Percentiles rank a stretch among this genome's conserved stretches.
Conservation (phyloP, 2,888 invertebrate genomes). For the Tetragonisca angustula region DNA sequence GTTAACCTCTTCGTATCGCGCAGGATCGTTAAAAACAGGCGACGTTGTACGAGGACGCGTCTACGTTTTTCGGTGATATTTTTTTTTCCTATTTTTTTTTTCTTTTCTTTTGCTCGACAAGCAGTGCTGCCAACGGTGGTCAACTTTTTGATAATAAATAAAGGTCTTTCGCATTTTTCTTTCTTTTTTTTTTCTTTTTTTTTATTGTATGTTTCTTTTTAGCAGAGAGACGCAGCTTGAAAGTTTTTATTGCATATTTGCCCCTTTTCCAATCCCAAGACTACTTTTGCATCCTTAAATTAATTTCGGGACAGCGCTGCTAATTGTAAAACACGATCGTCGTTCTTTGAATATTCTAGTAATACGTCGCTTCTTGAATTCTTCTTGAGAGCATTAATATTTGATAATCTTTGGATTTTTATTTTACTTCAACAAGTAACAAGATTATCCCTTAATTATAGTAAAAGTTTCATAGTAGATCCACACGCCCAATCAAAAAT, state of each 20-base stretch:
- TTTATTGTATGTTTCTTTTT: background rate
- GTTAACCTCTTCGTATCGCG: constrained; percentile 40
- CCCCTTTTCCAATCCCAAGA: background rate
- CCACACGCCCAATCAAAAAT: no score
- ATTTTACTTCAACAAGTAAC: no score
- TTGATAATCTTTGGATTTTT: no score
- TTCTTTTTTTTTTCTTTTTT: background rate
- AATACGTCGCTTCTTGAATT: background rate
- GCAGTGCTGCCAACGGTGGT: constrained; percentile 18
- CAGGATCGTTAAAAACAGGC: constrained; percentile 37
- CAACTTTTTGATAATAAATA: constrained; percentile 33
- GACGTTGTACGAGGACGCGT: background rate
- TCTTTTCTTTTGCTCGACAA: constrained; percentile 17
- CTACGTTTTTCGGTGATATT: constrained; percentile 6
- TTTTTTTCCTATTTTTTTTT: background rate
- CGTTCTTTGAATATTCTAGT: background rate
- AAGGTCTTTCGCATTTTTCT: background rate
- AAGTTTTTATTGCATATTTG: background rate
- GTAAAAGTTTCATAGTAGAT: no score
- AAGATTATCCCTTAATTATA: no score
- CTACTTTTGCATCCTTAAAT: background rate
- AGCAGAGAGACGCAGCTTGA: background rate
- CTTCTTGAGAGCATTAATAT: background rate
- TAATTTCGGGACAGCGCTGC: background rate
- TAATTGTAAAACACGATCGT: background rate